Conservation (phyloP, 1,140 invertebrate genomes). For the Gyrodactylus salaris region DNA sequence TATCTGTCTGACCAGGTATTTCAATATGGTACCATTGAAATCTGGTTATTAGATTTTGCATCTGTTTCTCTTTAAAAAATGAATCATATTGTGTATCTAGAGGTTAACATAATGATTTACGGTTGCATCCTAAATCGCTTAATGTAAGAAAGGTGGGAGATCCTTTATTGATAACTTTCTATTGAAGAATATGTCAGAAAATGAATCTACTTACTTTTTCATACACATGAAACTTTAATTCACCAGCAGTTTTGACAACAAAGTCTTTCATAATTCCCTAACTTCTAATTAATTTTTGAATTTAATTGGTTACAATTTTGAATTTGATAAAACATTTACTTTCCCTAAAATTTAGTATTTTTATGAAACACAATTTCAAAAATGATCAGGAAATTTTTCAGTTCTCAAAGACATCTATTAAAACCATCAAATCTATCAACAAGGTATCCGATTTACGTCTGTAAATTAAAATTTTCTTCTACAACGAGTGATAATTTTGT, state of each 20-base stretch:
- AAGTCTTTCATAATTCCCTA: no score
- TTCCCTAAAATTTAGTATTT: no score
- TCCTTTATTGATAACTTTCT: neutral
- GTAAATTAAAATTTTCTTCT: neutral
- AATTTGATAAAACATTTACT: no score
- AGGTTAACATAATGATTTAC: neutral
- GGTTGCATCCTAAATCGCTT: neutral
- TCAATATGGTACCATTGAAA: neutral
- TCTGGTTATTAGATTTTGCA: neutral
- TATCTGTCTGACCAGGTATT: neutral
- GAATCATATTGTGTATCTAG: neutral
- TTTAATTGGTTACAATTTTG: no score
- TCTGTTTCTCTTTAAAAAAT: neutral
- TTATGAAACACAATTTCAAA: no score
- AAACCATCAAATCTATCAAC: no score
- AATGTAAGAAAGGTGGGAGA: neutral
- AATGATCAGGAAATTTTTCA: no score
- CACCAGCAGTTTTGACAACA: neutral
- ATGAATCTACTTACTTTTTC: neutral
- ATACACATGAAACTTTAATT: neutral
- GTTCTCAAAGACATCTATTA: no score
- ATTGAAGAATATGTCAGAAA: neutral
- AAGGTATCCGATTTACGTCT: no score
- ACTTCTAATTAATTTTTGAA: no score
- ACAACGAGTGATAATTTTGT: neutral